Evolutionary conservation across 2,888 invertebrate species (phyloP).

Genomic region (Habrosyne pyritoides): DNA sequence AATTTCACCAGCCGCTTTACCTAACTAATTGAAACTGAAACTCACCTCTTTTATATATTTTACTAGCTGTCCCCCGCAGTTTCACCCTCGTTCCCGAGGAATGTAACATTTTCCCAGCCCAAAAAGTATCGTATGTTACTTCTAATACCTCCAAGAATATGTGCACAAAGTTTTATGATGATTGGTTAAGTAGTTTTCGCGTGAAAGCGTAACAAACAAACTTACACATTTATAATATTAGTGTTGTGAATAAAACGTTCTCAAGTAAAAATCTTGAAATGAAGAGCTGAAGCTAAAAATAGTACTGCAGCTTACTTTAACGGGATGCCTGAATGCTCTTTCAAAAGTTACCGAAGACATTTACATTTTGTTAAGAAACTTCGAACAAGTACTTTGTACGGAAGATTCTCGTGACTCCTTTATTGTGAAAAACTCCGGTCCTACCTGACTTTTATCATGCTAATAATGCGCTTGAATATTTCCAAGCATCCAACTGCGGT

Average conservation of each 20-base stretch:
- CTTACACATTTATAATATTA: too few relatives aligned
- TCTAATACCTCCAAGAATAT: too few relatives aligned
- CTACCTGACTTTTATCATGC: not conserved
- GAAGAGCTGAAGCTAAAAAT: not conserved
- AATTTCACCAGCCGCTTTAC: too few relatives aligned
- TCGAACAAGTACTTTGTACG: slow-evolving; percentile 2
- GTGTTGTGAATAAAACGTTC: not conserved
- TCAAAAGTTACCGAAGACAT: slow-evolving; percentile 6
- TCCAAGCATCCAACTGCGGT: not conserved
- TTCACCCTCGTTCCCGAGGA: too few relatives aligned
- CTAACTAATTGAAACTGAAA: too few relatives aligned
- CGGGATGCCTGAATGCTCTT: slow-evolving; percentile 1
- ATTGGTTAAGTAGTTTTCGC: too few relatives aligned
- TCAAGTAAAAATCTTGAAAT: not conserved
- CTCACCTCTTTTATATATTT: too few relatives aligned
- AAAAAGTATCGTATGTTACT: too few relatives aligned
- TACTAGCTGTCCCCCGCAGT: too few relatives aligned
- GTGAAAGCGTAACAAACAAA: not conserved
- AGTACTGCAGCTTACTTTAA: not conserved
- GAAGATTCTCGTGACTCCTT: not conserved
- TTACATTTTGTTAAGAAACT: slow-evolving; percentile 6
- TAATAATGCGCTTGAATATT: not conserved
- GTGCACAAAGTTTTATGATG: not conserved
- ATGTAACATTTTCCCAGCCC: too few relatives aligned
- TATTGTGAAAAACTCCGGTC: not conserved